Evolutionary conservation across 2,113 vertebrate species (phyloP).

Genomic region (Leiothrix lutea): DNA sequence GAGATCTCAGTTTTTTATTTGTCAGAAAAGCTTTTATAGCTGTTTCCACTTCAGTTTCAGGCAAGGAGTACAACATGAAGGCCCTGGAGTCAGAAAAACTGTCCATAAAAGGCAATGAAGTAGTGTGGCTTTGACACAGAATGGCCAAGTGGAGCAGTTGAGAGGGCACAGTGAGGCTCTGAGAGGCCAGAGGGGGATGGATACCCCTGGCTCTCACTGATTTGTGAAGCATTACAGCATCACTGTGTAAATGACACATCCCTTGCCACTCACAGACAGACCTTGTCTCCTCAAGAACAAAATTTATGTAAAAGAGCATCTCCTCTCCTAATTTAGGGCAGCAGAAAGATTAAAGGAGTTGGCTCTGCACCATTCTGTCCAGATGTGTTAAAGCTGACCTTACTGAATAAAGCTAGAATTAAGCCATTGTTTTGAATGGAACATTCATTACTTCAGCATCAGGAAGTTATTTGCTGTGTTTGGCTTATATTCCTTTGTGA

Average conservation of each 20-base stretch:
- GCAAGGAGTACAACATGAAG: not conserved
- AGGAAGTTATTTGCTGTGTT: not conserved
- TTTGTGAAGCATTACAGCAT: not conserved
- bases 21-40: not conserved
- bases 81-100: not conserved
- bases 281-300: not conserved
- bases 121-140: not conserved
- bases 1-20: not conserved
- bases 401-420: not conserved
- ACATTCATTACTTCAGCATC: not conserved
- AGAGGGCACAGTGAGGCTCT: not conserved
- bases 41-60: not conserved
- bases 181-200: not conserved
- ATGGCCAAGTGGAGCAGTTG: not conserved
- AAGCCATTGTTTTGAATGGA: not conserved
- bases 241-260: not conserved
- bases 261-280: not conserved
- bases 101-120: not conserved
- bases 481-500: not conserved
- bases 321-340: not conserved
- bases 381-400: not conserved
- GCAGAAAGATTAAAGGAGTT: not conserved
- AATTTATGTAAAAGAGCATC: not conserved
- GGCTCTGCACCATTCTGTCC: not conserved
- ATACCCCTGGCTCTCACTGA: not conserved